Evolutionary conservation across 2,888 invertebrate genomes (phyloP), one percentile per base, ranked within the genome.

Genomic region (Cyaniris semiargus): DNA sequence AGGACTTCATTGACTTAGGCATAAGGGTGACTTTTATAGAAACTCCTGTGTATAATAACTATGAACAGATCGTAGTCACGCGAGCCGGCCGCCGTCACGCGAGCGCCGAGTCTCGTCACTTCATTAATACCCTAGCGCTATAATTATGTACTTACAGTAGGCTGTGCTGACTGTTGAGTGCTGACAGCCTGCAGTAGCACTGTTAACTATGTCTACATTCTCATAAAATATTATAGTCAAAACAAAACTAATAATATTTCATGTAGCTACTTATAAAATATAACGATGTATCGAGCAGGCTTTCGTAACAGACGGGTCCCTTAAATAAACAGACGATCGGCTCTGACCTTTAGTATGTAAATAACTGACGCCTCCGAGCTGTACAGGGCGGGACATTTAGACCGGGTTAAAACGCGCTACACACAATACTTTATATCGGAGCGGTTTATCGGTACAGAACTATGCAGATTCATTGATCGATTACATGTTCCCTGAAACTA

Each of bases 331-430:
- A 18, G 6, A 1, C 66, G 60, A 60, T 23, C 66, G 66, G 6
- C 13, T 66, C 66, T 66, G 66, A 66, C 66, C 66, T 66, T 66
- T 66, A 31, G 27, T 66, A 66, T 66, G 66, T 66, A 66, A 66
- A 66, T 66, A 66, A 31, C 66, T 66, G 27, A 15, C 66, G 66
- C 27, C 66, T 27, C 27, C 66, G 66, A 15, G 7, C 3, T 18
- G 21, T 60, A 31, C 27, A 31, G 27, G 27, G 23, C 5, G 60
- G 23, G 60, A 23, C 60, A 66, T 27, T 58, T 21, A 58, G 8
- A 8, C 21, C 7, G 58, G 0, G 53, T 15, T 15, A 18, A 18
- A 53, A 5, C 7, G 1, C 48, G 48, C 48, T 15, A 15, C 15
- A 53, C 18, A 53, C 53, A 18, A 53, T 13, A 53, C 18, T 13